Evolutionary conservation across 2,888 invertebrate species (phyloP), one percentile per base, ranked within the genome.

Genomic region (Caenorhabditis sp.): DNA sequence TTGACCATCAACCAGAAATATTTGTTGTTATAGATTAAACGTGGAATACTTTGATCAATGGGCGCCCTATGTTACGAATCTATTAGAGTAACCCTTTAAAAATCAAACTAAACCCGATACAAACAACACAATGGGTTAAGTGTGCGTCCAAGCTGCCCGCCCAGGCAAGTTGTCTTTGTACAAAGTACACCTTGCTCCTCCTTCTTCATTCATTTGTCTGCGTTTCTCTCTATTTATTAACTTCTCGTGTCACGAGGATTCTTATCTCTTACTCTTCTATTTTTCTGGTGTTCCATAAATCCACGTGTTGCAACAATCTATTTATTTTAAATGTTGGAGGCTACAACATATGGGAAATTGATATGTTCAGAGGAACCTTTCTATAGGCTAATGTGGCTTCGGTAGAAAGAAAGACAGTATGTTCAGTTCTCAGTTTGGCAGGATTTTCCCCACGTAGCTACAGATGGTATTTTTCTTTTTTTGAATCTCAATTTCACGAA

Each of bases 171-270:
- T 43, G 43, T 17, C 43, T 43, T 43, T 43, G 65, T 65, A 62
- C 69, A 70, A 70, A 70, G 69, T 66, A 58, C 65, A 61, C 49
- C 27, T 43, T 14, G 27, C 69, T 36, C 51, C 69, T 8, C 65
- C 69, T 62, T 24, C 51, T 61, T 5, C 65, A 63, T 58, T 3
- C 17, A 12, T 43, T 43, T 43, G 10, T 43, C 43, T 43, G 43
- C 14, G 43, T 43, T 17, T 43, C 12, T 17, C 43, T 43, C 14
- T 17, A 17, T 43, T 43, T 43, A 43, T 10, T 17, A 43, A 17
- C 14, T 6, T 43, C 43, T 43, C 17, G 12, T 14, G 43, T 43
- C 43, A 43, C 43, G 43, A 43, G 43, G 17, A 43, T 43, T n/a
- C 43, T 43, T 43, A 43, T 43, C 43, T 43, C 43, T 43, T 43